phyloP scores from a whole-genome alignment of 2,888 invertebrate species.

The Leucophora obtusa region DNA sequence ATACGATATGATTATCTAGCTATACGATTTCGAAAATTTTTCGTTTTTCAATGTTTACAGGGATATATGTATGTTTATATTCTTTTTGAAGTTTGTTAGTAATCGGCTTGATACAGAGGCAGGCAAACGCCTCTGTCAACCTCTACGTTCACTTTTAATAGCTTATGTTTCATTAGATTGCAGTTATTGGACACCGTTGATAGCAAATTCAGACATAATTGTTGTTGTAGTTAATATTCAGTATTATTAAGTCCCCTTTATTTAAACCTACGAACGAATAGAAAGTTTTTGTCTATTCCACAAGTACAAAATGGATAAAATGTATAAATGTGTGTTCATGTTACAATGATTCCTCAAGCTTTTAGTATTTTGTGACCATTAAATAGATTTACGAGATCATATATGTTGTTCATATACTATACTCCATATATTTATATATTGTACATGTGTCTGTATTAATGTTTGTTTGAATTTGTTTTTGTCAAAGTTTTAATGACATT shows the following conservation, averaged over 20 bases:
- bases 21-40: too few species aligned
- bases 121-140: background rate
- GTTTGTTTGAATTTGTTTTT: background rate
- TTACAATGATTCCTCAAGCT: constrained; percentile 39
- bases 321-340: constrained; percentile 8
- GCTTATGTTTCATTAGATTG: constrained; percentile 12
- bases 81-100: constrained; percentile 33
- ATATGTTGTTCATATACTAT: constrained; percentile 1
- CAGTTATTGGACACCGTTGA: constrained; percentile 19
- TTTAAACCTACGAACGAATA: background rate
- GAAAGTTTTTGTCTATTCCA: background rate
- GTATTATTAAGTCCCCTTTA: constrained; percentile 29
- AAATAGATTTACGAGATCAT: constrained; percentile 48
- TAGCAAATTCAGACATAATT: background rate
- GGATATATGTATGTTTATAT: too few species aligned
- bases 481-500: constrained; percentile 53
- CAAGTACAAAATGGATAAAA: constrained; percentile 3
- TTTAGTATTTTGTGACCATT: constrained; percentile 37
- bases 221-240: constrained; percentile 23
- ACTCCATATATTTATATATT: background rate
- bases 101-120: constrained; percentile 37
- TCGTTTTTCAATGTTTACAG: too few species aligned
- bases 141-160: constrained; percentile 12
- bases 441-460: background rate
- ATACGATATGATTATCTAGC: too few species aligned